These are phyloP conservation scores for Brachyptera risi DNA, from an alignment of 2,888 invertebrate species.

Conservation along the genomic window DNA sequence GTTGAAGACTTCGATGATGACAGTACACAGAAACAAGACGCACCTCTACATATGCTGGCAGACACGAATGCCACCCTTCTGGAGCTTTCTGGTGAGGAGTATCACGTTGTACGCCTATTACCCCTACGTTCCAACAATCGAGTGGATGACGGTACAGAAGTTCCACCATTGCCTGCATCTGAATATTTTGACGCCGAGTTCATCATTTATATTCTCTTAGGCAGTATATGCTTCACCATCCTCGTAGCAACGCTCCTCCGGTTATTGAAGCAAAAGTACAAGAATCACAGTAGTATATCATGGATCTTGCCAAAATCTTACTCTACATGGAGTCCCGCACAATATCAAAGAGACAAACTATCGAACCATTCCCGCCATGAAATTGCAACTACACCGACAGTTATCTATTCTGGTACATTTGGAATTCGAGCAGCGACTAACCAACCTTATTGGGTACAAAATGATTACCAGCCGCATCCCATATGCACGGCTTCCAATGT, in stretches of 20 bases:
- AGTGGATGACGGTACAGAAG: slow-evolving; percentile 31
- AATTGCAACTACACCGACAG: slow-evolving; percentile 33
- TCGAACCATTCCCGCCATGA: slow-evolving; percentile 1
- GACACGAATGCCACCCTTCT: slow-evolving; percentile 40
- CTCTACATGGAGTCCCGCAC: slow-evolving; percentile 14
- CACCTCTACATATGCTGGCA: slow-evolving; percentile 39
- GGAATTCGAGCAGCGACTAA: slow-evolving; percentile 28
- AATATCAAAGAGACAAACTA: too few species aligned
- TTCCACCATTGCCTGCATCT: slow-evolving; percentile 33
- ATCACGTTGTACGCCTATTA: slow-evolving; percentile 37
- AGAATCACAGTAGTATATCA: slow-evolving; percentile 29
- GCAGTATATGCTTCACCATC: slow-evolving; percentile 36
- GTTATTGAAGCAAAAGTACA: slow-evolving; percentile 29
- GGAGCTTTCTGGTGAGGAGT: slow-evolving; percentile 41
- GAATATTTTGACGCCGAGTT: slow-evolving; percentile 37
- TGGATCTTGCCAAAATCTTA: slow-evolving; percentile 34
- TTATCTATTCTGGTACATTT: slow-evolving; percentile 40
- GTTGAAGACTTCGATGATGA: background rate
- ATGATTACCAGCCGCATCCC: too few species aligned
- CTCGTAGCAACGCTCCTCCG: slow-evolving; percentile 35
- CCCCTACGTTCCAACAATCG: slow-evolving; percentile 33
- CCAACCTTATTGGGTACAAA: background rate
- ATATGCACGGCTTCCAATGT: too few species aligned
- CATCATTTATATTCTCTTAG: slow-evolving; percentile 38
- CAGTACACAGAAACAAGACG: slow-evolving; percentile 36